Evolutionary conservation across 2,797 vertebrate genomes (phyloP).

Genomic region (Hypotaenidia philippensis): DNA sequence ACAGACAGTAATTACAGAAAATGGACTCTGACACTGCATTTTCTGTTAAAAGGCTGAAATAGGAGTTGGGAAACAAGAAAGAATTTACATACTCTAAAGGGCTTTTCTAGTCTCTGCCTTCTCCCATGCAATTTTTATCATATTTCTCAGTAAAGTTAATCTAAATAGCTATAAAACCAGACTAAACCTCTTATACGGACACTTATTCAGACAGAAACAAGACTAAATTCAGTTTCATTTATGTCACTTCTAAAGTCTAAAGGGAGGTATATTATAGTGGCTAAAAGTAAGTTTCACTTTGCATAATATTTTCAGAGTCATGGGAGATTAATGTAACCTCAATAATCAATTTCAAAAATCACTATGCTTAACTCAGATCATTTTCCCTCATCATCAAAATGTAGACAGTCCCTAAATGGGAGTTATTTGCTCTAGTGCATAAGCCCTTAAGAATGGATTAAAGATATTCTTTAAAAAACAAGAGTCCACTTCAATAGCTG

Average conservation of each 20-base stretch:
- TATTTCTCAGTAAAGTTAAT: neutral
- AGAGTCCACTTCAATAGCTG: neutral
- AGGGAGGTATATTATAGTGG: neutral
- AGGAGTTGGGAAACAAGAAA: neutral
- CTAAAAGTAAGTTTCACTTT: neutral
- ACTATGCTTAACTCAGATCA: neutral
- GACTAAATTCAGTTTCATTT: neutral
- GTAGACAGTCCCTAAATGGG: neutral
- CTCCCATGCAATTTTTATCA: neutral
- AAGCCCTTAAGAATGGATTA: neutral
- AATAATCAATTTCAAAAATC: conserved; percentile 50
- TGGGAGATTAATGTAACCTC: neutral
- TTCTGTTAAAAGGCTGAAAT: neutral
- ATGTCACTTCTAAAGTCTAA: neutral
- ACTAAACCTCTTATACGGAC: neutral
- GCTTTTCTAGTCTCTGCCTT: neutral
- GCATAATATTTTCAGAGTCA: neutral
- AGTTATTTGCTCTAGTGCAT: neutral
- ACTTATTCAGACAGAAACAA: neutral
- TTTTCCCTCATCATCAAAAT: neutral
- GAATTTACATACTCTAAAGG: neutral
- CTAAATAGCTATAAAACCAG: conserved; percentile 3
- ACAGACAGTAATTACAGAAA: neutral
- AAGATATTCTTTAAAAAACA: neutral
- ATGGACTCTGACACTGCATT: neutral